Percentiles rank a stretch among this genome's conserved stretches.
These are phyloP conservation scores for Microplitis mediator DNA, from an alignment of 1,140 invertebrate genomes.

Conservation along the genomic window DNA sequence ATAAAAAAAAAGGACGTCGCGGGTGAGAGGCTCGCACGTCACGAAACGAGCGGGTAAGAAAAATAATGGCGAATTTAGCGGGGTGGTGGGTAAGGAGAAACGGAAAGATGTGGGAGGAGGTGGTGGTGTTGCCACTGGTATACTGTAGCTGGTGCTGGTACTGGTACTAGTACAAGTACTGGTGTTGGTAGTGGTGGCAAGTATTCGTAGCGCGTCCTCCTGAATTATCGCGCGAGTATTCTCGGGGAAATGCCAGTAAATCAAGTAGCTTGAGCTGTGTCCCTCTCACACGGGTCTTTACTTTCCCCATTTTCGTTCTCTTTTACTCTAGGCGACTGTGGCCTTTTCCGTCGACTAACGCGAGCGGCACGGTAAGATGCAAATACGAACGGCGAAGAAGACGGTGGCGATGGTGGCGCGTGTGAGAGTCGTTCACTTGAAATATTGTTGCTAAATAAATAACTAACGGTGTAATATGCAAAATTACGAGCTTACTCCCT, in stretches of 20 bases:
- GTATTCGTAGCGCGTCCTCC: constrained; percentile 52
- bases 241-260: constrained; percentile 55
- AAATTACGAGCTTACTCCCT: constrained; percentile 48
- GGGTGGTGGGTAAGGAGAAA: constrained; percentile 12
- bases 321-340: constrained; percentile 17
- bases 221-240: constrained; percentile 56
- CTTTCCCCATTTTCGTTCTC: too few relatives aligned
- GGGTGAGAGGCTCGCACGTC: constrained; percentile 2
- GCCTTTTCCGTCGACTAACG: constrained; percentile 19
- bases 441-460: constrained; percentile 57
- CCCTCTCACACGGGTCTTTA: constrained; percentile 31
- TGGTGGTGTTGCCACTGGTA: constrained; percentile 13
- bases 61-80: constrained; percentile 41
- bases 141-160: background rate
- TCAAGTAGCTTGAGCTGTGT: constrained; percentile 46
- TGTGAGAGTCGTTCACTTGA: constrained; percentile 50
- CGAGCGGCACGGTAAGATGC: constrained; percentile 40
- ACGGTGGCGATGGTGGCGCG: constrained; percentile 31
- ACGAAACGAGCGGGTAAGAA: constrained; percentile 38
- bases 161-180: too few relatives aligned
- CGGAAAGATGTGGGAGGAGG: constrained; percentile 23
- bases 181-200: constrained; percentile 36
- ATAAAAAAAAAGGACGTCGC: background rate
- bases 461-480: constrained; percentile 55
- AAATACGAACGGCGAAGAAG: constrained; percentile 38